Percentiles rank a stretch among this genome's conserved stretches.
These are phyloP conservation scores for Scomber japonicus DNA, from an alignment of 2,113 vertebrate genomes.

Conservation along the genomic window DNA sequence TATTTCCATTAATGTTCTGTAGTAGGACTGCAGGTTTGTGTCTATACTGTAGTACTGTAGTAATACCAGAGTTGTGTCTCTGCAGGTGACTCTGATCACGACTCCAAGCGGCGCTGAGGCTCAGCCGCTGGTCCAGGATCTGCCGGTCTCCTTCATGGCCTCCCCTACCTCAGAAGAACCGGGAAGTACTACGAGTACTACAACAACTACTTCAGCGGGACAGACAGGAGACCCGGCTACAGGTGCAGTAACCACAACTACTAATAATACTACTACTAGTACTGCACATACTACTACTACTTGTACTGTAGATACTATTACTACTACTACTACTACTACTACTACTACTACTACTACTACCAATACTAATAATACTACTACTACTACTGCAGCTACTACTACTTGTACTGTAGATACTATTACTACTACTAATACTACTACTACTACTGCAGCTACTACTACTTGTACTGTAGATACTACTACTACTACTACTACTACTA, in stretches of 20 bases:
- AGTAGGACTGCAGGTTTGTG: too few relatives aligned
- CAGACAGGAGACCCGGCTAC: constrained; percentile 61
- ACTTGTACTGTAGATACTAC: too few relatives aligned
- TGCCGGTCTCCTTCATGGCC: constrained; percentile 90
- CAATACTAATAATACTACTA: too few relatives aligned
- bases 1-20: too few relatives aligned
- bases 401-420: too few relatives aligned
- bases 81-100: constrained; percentile 90
- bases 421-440: too few relatives aligned
- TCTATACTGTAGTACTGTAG: not conserved
- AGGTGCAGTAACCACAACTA: constrained; percentile 16
- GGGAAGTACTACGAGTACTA: constrained; percentile 78
- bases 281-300: not conserved
- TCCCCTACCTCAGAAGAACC: constrained; percentile 90
- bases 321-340: not conserved
- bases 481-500: too few relatives aligned
- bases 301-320: not conserved
- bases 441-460: too few relatives aligned
- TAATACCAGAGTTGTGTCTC: not conserved
- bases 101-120: constrained; percentile 90
- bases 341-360: too few relatives aligned
- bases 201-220: constrained; percentile 2
- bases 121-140: constrained; percentile 88
- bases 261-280: not conserved
- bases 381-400: too few relatives aligned